phyloP scores from a whole-genome alignment of 2,797 vertebrate genomes.

The Diplodus sargus region DNA sequence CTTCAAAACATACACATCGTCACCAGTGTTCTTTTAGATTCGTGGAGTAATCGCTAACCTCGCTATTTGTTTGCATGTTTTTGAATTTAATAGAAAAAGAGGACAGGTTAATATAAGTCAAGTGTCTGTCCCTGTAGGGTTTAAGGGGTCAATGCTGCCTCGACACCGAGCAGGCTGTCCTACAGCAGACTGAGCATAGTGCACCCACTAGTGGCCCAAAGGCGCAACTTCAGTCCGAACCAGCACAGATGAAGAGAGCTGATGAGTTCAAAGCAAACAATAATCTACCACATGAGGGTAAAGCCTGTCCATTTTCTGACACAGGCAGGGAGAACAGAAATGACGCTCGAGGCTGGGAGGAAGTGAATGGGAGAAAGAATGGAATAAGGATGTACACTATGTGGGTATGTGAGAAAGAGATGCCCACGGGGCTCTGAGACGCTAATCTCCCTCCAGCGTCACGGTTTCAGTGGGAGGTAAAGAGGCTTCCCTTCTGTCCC shows the following conservation, averaged over 20 bases:
- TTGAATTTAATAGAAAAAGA: neutral
- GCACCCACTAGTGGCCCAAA: conserved; percentile 82
- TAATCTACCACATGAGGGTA: neutral
- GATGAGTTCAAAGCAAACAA: neutral
- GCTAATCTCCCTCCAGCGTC: conserved; percentile 22
- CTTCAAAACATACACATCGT: neutral
- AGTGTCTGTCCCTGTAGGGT: conserved; percentile 5
- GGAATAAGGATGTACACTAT: neutral
- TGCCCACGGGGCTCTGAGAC: conserved; percentile 12
- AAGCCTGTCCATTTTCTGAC: neutral
- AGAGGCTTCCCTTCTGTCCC: conserved; percentile 29
- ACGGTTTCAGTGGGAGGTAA: conserved; percentile 29
- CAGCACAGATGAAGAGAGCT: neutral
- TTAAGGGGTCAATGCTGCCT: conserved; percentile 21
- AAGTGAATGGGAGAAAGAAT: neutral
- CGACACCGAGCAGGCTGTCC: neutral
- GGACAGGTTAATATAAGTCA: neutral
- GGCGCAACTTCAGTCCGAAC: conserved; percentile 37
- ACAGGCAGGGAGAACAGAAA: neutral
- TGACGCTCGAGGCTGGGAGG: neutral
- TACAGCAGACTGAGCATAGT: conserved; percentile 49
- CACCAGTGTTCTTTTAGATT: neutral
- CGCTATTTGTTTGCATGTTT: neutral
- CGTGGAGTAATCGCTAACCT: neutral
- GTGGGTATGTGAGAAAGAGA: conserved; percentile 7